Conservation (phyloP, 2,797 vertebrate species). For the Falco rusticolus region DNA sequence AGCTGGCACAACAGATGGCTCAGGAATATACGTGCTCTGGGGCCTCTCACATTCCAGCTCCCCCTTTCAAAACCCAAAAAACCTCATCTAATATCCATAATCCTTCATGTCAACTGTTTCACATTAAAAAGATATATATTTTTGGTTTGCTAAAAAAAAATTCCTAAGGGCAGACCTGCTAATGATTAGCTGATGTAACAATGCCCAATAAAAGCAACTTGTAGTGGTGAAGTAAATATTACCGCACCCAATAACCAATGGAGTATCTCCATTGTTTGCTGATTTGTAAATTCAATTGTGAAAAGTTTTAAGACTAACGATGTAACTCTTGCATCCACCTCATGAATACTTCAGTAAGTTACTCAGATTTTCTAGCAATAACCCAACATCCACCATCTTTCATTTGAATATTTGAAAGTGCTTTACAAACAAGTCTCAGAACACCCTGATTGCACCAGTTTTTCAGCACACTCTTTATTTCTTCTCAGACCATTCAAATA, state of each 20-base stretch:
- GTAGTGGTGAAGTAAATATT: constrained; percentile 33
- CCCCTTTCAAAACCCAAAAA: constrained; percentile 16
- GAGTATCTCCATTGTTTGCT: constrained; percentile 38
- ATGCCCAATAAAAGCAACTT: constrained; percentile 42
- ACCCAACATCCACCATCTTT: background rate
- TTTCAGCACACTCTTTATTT: background rate
- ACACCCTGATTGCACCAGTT: background rate
- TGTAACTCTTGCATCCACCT: background rate
- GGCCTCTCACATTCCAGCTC: constrained; percentile 29
- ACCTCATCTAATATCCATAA: constrained; percentile 37
- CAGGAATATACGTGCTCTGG: background rate
- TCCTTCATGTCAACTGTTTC: constrained; percentile 52
- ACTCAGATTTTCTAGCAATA: background rate
- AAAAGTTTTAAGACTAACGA: background rate
- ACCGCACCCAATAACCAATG: background rate
- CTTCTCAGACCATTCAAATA: background rate
- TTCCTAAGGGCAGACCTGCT: constrained; percentile 62
- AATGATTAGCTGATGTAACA: constrained; percentile 58
- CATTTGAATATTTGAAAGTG: background rate
- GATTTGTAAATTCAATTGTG: constrained; percentile 19
- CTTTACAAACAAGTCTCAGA: background rate
- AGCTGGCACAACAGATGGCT: constrained; percentile 28
- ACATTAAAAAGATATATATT: constrained; percentile 55
- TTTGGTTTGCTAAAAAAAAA: constrained; percentile 55
- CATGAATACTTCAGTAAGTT: background rate